These are phyloP conservation scores for Diglossa cyanea DNA, from an alignment of 2,797 vertebrate species.

Conservation along the genomic window DNA sequence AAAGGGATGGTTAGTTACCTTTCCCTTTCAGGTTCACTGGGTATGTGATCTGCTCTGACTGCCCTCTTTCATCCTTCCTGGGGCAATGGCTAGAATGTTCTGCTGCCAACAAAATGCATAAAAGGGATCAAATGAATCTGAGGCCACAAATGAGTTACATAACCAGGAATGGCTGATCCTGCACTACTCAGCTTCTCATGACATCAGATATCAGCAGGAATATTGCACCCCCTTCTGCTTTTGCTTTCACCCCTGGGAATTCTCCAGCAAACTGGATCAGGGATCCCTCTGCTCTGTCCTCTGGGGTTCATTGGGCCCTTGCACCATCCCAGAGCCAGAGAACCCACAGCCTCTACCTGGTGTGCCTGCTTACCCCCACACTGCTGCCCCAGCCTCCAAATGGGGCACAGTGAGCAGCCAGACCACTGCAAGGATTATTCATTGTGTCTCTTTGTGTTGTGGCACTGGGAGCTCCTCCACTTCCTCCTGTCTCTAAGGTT, in stretches of 20 bases:
- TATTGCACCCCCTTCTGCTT: not conserved
- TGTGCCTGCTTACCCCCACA: not conserved
- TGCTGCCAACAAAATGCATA: not conserved
- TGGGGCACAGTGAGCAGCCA: not conserved
- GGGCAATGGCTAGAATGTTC: not conserved
- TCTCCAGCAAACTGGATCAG: not conserved
- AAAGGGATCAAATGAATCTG: not conserved
- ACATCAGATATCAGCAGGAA: not conserved
- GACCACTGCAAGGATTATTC: not conserved
- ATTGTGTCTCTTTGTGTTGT: not conserved
- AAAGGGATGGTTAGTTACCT: not conserved
- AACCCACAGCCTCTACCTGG: not conserved
- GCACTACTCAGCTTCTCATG: not conserved
- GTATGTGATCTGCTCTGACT: not conserved
- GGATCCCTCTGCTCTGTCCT: not conserved
- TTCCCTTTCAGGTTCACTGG: conserved; percentile 34
- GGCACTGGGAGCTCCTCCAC: not conserved
- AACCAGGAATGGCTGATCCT: not conserved
- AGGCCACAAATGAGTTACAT: not conserved
- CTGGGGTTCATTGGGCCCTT: not conserved
- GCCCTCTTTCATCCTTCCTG: conserved; percentile 1
- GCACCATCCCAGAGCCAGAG: not conserved
- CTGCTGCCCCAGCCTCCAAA: not conserved
- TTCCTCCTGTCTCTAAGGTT: not conserved
- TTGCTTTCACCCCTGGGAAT: not conserved